Evolutionary conservation across 92 coral and sea anemone genomes (phyloP).

Genomic region (Scolanthus callimorphus): DNA sequence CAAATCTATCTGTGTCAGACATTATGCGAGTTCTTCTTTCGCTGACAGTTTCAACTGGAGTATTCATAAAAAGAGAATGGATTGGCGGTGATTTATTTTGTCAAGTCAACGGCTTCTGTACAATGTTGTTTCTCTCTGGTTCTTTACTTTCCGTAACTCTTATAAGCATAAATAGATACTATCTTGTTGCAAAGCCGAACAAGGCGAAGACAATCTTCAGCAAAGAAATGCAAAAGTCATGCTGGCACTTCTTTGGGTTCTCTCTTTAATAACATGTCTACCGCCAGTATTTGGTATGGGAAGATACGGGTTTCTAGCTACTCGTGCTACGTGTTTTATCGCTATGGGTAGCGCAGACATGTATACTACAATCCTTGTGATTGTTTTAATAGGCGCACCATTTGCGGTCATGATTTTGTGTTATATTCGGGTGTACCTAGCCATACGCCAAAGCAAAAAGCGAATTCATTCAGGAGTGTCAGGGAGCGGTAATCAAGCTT

Average conservation of each 20-base stretch:
- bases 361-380: constrained; percentile 60
- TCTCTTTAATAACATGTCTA: constrained; percentile 33
- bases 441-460: constrained; percentile 43
- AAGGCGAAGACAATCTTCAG: constrained; percentile 39
- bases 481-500: no score
- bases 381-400: constrained; percentile 60
- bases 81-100: constrained; percentile 45
- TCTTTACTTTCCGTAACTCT: constrained; percentile 63
- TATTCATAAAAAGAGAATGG: constrained; percentile 57
- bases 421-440: constrained; percentile 49
- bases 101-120: constrained; percentile 66
- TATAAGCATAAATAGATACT: constrained; percentile 65
- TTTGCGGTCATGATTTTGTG: constrained; percentile 68
- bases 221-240: constrained; percentile 29
- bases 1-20: constrained; percentile 59
- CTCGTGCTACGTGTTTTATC: constrained; percentile 76
- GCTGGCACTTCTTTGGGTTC: constrained; percentile 39
- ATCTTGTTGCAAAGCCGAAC: constrained; percentile 45
- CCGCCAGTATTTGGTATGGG: constrained; percentile 79
- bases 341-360: constrained; percentile 68
- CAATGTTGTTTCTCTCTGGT: constrained; percentile 51
- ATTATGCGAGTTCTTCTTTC: constrained; percentile 43
- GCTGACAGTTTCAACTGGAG: constrained; percentile 50
- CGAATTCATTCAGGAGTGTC: no score
- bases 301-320: constrained; percentile 51